A percentile compares a stretch with the other conserved stretches of the same genome.
Conservation (phyloP, 1,140 invertebrate species). For the Anastrepha obliqua region DNA sequence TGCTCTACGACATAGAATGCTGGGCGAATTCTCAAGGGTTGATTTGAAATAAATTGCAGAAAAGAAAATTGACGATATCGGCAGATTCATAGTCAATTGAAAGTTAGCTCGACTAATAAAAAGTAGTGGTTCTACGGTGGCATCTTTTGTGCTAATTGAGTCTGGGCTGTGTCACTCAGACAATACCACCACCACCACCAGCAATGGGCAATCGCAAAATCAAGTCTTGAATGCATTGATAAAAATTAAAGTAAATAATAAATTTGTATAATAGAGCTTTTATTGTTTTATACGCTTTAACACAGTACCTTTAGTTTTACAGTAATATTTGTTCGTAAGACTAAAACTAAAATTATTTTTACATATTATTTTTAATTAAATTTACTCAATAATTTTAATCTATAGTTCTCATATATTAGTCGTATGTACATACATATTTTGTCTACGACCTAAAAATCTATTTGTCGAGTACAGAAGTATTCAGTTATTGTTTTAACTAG, state of each 20-base stretch:
- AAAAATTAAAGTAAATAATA: not conserved
- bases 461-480: not conserved
- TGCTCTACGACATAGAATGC: too few species aligned
- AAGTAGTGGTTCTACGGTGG: too few species aligned
- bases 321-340: not conserved
- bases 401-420: not conserved
- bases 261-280: not conserved
- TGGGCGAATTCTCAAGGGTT: too few species aligned
- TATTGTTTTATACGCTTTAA: slow-evolving; percentile 38
- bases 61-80: too few species aligned
- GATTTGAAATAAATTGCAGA: too few species aligned
- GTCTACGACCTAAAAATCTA: not conserved
- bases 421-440: not conserved
- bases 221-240: too few species aligned
- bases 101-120: too few species aligned
- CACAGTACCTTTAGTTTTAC: slow-evolving; percentile 44
- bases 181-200: too few species aligned
- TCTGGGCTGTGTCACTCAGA: too few species aligned
- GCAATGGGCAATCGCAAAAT: too few species aligned
- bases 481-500: slow-evolving; percentile 34
- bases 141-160: too few species aligned
- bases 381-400: not conserved
- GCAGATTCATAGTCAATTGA: too few species aligned
- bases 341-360: slow-evolving; percentile 30
- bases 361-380: not conserved